A percentile compares a stretch with the other conserved stretches of the same genome.
These are phyloP conservation scores for Pandemis cinnamomeana DNA, from an alignment of 2,888 invertebrate genomes.

Conservation along the genomic window DNA sequence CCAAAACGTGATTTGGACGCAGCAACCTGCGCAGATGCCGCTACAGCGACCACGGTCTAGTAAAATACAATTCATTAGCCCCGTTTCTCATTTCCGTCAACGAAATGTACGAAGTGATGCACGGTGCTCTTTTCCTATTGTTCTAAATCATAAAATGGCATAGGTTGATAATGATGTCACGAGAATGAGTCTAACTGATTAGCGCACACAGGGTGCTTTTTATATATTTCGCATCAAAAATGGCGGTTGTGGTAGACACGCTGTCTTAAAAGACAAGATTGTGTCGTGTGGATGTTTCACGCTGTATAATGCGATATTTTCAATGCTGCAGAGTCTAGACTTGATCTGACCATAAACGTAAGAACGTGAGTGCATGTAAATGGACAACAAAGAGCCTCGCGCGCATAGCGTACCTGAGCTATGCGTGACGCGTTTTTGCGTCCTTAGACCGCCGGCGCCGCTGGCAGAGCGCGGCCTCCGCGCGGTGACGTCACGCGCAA, in stretches of 20 bases:
- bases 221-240: too few relatives aligned
- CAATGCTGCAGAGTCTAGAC: conserved; percentile 16
- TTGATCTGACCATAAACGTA: conserved; percentile 34
- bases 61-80: conserved; percentile 20
- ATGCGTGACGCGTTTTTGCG: conserved; percentile 39
- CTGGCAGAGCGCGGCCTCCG: conserved; percentile 28
- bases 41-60: conserved; percentile 24
- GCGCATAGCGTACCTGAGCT: conserved; percentile 31
- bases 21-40: conserved; percentile 7
- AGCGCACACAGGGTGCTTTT: not conserved
- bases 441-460: conserved; percentile 24
- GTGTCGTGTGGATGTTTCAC: not conserved
- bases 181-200: not conserved
- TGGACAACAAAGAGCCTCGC: conserved; percentile 30
- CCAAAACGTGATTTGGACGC: not conserved
- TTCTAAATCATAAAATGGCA: not conserved
- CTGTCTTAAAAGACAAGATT: too few relatives aligned
- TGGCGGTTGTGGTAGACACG: too few relatives aligned
- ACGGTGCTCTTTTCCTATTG: not conserved
- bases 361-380: conserved; percentile 20
- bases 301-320: not conserved
- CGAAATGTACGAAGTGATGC: conserved; percentile 9
- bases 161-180: not conserved
- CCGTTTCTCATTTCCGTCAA: conserved; percentile 3
- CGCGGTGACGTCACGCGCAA: conserved; percentile 35